Evolutionary conservation across 2,888 invertebrate species (phyloP), one percentile per base, ranked within the genome.

Genomic region (Chamaedrilus cognettii): DNA sequence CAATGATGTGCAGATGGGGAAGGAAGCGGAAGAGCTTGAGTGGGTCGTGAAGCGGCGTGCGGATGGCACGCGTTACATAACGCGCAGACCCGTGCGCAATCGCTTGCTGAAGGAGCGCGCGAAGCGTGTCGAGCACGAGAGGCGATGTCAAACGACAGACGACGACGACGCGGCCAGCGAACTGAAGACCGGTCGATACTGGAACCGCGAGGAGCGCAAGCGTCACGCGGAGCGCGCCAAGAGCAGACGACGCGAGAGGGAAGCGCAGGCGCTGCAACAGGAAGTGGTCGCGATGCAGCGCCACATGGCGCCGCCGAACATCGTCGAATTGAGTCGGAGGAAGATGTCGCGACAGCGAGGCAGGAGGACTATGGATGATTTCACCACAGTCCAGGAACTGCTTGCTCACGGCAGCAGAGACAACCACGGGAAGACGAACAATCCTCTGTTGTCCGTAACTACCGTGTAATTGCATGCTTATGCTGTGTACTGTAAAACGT

Each of bases 141-240:
- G 91, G 78, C 85, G 91, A 23, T 87, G 87, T 57, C 89, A 89
- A 1, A 86, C 89, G 64, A 89, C 89, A 0, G 90, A 90, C 0
- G 91, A 92, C 79, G 91, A 92, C 76, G 91, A 92, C 75, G 90
- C 90, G 28, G 87, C 89, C 82, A 90, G 90, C 19, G 91, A 91
- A 79, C 85, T 91, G 69, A 92, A 91, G 86, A 77, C 83, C 26
- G 91, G 91, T 4, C 87, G 90, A 34, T 92, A 90, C 79, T 91
- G 91, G 90, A 88, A 88, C 2, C 88, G 89, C 80, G 91, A 90
- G 74, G 91, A 91, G 73, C 87, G 90, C 2, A 91, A 90, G 77
- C 86, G 88, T 55, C 91, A 92, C 75, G 82, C 91, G 75, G 91
- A 91, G 77, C 87, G 88, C 64, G 88, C 90, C 1, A 86, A 87